phyloP scores from a whole-genome alignment of 2,888 invertebrate species.

The Eupithecia inturbata region DNA sequence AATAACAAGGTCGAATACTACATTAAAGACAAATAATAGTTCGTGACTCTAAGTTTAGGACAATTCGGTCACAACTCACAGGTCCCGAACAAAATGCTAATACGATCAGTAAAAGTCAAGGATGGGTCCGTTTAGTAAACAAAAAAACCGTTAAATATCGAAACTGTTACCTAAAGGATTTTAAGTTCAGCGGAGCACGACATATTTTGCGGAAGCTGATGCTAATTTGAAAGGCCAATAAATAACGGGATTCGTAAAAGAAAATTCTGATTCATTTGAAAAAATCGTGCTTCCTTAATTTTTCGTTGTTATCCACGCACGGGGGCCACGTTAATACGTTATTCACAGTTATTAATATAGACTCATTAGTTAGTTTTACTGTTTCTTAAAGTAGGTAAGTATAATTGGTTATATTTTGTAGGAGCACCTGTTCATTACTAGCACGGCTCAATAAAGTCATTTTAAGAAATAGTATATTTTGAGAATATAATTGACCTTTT shows the following conservation, averaged over 20 bases:
- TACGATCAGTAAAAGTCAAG: conserved; percentile 63
- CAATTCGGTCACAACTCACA: conserved; percentile 58
- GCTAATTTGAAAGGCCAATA: conserved; percentile 37
- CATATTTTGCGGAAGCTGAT: conserved; percentile 42
- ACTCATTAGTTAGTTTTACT: neutral
- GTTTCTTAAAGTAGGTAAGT: neutral
- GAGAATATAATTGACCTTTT: neutral
- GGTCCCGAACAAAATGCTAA: conserved; percentile 64
- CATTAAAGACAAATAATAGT: conserved; percentile 59
- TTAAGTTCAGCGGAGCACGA: conserved; percentile 44
- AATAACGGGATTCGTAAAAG: conserved; percentile 22
- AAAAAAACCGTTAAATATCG: conserved; percentile 45
- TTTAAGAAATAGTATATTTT: neutral
- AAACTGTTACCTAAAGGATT: conserved; percentile 54
- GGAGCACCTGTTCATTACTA: neutral
- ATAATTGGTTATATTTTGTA: neutral
- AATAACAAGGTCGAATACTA: conserved; percentile 60
- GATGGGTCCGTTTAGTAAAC: conserved; percentile 55
- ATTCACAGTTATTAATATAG: neutral
- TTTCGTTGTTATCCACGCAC: conserved; percentile 5
- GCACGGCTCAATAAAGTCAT: neutral
- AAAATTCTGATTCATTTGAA: conserved; percentile 22
- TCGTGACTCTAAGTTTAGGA: conserved; percentile 69
- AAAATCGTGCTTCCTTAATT: conserved; percentile 9
- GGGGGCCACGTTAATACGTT: conserved; percentile 3